These are phyloP conservation scores for Laticauda laticaudata DNA, from an alignment of 2,113 vertebrate genomes.

Conservation along the genomic window DNA sequence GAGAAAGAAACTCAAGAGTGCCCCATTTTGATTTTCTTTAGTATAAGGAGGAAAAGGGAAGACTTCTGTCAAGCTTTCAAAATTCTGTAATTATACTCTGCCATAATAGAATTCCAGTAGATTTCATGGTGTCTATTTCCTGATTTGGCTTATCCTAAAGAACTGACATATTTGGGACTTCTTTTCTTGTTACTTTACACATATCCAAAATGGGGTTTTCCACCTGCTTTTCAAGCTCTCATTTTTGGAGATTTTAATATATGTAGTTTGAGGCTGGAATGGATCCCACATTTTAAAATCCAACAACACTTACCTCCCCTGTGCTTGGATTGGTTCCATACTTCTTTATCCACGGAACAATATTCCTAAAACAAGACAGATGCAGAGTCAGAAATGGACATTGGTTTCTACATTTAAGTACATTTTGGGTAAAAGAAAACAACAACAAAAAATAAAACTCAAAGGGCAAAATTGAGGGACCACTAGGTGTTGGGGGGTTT, in stretches of 20 bases:
- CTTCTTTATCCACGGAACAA: conserved; percentile 97
- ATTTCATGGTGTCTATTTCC: not conserved
- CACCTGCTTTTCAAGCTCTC: not conserved
- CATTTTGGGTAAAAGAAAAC: not conserved
- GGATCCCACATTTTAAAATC: not conserved
- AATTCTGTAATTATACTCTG: not conserved
- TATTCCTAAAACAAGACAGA: conserved; percentile 78
- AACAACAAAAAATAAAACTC: no score
- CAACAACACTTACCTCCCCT: conserved; percentile 81
- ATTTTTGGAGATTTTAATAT: not conserved
- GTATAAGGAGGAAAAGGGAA: not conserved
- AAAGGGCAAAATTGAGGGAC: no score
- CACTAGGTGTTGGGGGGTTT: no score
- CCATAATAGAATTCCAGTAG: not conserved
- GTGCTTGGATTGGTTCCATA: conserved; percentile 91
- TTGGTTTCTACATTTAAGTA: not conserved
- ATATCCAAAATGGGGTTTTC: not conserved
- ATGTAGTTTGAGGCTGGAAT: not conserved
- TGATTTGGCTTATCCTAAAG: not conserved
- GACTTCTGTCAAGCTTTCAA: not conserved
- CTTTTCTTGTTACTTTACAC: not conserved
- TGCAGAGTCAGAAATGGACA: not conserved
- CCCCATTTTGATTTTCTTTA: not conserved
- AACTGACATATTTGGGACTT: not conserved
- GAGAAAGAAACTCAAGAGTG: no score